These are phyloP conservation scores for Zophobas morio DNA, from an alignment of 1,140 invertebrate species.

Conservation along the genomic window DNA sequence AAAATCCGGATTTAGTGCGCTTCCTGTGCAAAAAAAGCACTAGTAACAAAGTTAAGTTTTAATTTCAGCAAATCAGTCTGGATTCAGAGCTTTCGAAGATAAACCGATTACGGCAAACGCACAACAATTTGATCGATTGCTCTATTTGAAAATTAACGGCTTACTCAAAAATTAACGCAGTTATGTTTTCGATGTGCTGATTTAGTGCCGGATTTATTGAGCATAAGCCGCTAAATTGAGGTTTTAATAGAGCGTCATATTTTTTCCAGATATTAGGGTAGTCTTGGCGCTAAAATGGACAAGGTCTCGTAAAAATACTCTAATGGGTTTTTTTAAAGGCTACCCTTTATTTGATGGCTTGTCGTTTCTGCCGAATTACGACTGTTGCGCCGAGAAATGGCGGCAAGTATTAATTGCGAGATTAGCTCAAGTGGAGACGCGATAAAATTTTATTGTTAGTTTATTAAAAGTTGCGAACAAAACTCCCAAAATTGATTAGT, in stretches of 20 bases:
- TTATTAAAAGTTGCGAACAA: too few relatives aligned
- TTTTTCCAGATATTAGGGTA: conserved; percentile 4
- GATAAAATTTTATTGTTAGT: not conserved
- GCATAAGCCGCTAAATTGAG: not conserved
- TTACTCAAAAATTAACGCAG: not conserved
- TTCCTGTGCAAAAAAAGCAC: conserved; percentile 3
- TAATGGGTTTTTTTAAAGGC: conserved; percentile 21
- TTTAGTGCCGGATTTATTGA: not conserved
- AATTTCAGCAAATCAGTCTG: conserved; percentile 42
- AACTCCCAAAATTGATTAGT: too few relatives aligned
- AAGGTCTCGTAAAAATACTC: conserved; percentile 33
- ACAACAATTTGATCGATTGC: conserved; percentile 23
- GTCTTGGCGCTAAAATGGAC: conserved; percentile 15
- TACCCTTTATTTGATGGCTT: conserved; percentile 18
- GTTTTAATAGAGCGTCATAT: not conserved
- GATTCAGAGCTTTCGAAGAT: conserved; percentile 5
- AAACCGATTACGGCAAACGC: conserved; percentile 41
- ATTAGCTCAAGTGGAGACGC: not conserved
- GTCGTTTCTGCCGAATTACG: conserved; percentile 7
- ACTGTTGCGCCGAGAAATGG: not conserved
- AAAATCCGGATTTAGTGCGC: conserved; percentile 42
- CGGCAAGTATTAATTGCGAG: not conserved
- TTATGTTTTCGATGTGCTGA: not conserved
- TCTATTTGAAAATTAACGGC: not conserved
- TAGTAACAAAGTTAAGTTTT: conserved; percentile 47